These are phyloP conservation scores for Alectura lathami DNA, from an alignment of 2,113 vertebrate genomes.

Conservation along the genomic window DNA sequence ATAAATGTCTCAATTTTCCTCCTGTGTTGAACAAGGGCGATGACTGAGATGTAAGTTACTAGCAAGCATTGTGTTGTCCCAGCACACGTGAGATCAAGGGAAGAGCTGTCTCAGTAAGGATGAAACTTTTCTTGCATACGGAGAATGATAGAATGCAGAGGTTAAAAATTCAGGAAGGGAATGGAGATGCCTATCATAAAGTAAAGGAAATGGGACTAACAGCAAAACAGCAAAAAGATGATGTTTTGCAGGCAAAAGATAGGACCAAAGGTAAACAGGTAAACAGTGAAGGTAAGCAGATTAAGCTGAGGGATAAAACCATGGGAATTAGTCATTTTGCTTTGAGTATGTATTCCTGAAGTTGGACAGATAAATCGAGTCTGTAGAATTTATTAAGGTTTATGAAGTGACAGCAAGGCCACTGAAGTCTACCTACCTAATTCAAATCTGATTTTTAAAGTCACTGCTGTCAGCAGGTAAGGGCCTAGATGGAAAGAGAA, in stretches of 20 bases:
- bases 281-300: neutral
- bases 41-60: neutral
- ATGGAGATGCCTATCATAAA: neutral
- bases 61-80: neutral
- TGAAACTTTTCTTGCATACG: neutral
- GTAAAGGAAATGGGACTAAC: neutral
- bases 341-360: neutral
- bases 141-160: neutral
- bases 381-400: neutral
- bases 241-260: neutral
- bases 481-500: neutral
- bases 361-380: neutral
- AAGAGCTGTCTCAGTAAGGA: neutral
- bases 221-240: neutral
- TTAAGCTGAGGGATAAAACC: neutral
- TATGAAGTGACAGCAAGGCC: neutral
- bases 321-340: neutral
- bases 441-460: neutral
- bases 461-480: neutral
- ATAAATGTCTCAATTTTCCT: neutral
- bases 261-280: neutral
- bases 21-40: neutral
- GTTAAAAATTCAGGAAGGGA: rapidly evolving
- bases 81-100: neutral
- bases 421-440: neutral